Base-by-base conservation (phyloP, 2,888 invertebrate genomes). In the Oxyteleia sp. region DNA sequence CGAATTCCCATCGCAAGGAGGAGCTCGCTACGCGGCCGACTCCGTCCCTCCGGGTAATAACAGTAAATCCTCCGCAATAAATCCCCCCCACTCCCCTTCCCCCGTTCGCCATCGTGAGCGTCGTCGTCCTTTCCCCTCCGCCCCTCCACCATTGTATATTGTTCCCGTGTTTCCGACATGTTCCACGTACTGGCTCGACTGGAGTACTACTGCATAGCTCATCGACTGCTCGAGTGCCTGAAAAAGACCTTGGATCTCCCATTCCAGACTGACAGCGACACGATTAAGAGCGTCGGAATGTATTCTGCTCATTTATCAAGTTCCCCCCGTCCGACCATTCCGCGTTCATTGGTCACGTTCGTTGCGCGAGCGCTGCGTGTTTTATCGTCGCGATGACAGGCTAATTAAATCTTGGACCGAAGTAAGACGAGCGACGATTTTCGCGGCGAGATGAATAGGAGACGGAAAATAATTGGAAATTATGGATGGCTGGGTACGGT, bases 1-100 rank as follows among this genome's bases (percentile, higher is more conserved):
- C 10, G 7, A 32, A 32, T 10, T 32, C 10, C 1, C 32, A 32
- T 32, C 10, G 32, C 32, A 32, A 26, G 35, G 35, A 35, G 35
- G 11, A 35, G 11, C 35, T 63, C 78, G 59, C 23, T 43, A 59
- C 51, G 83, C 87, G 86, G 87, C 82, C 80, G 84, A 84, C 82
- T 86, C 74, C 20, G 75, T 76, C 90, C 91, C 90, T 89, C 87
- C 86, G 88, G 90, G 91, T 92, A 92, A 92, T 93, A 93, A 92
- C 92, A 92, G 92, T 92, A 92, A 92, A 92, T 93, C 90, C 91
- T 89, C 79, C 86, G 91, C 89, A 90, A 92, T 92, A 92, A 92
- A 92, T 92, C n/a, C n/a, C 90, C 91, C 89, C 87, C 89, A 85
- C 80, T 41, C 83, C 81, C 80, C 84, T 76, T 84, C 82, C 68